Percentiles rank a stretch among this genome's conserved stretches.
phyloP scores from a whole-genome alignment of 2,888 invertebrate genomes.

The Tipula lateralis region DNA sequence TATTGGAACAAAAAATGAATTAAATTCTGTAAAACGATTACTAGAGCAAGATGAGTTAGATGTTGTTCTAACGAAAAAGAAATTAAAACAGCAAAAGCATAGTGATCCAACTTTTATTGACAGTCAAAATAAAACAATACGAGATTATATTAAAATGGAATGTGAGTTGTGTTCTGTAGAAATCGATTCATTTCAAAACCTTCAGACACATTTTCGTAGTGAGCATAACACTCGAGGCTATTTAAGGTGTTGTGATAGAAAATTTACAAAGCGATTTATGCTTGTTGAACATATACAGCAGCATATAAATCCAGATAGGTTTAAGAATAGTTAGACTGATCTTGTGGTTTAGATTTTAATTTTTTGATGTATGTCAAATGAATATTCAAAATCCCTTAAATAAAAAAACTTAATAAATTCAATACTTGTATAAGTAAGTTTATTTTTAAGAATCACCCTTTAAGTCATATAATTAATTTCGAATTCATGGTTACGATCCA shows the following conservation, averaged over 20 bases:
- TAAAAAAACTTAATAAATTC: no score
- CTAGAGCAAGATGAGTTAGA: neutral
- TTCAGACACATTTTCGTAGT: neutral
- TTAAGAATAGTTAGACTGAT: slow-evolving; percentile 40
- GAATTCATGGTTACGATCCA: no score
- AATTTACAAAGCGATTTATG: neutral
- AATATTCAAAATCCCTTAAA: no score
- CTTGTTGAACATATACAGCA: slow-evolving; percentile 46
- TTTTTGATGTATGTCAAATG: no score
- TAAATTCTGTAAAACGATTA: neutral
- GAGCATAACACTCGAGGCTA: neutral
- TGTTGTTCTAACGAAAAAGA: neutral
- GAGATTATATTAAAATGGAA: neutral
- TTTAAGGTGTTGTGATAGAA: neutral
- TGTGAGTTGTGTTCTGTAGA: neutral
- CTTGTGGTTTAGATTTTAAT: no score
- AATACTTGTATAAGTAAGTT: no score
- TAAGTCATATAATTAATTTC: no score
- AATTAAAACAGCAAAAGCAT: neutral
- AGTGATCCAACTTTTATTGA: neutral
- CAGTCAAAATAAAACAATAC: neutral
- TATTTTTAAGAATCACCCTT: no score
- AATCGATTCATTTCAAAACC: neutral
- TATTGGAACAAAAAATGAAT: neutral
- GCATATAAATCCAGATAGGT: slow-evolving; percentile 46